Evolutionary conservation across 2,113 vertebrate genomes (phyloP), one percentile per base, ranked within the genome.

Genomic region (Brachionichthys hirsutus): DNA sequence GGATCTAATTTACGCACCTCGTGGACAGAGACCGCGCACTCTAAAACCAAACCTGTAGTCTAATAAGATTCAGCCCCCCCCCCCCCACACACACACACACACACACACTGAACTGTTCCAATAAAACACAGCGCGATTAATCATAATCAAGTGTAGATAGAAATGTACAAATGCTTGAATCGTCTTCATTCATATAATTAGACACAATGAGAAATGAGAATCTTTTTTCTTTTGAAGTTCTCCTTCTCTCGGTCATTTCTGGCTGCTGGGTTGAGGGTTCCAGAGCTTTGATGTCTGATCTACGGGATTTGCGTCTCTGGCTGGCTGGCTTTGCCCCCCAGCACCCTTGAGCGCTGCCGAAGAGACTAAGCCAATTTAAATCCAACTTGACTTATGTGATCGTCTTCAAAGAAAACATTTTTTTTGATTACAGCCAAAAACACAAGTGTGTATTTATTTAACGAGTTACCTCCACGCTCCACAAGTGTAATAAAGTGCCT

Each of bases 271-370:
- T n/a, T 54, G 66, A 71, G 59, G 65, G 62, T 75, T 59, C 40
- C 73, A 81, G 20, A 41, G 11, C 76, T 88, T 86, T 87, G 77
- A 87, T 85, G 78, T 82, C 43, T 77, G 77, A 79, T 82, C 75
- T 69, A 50, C 62, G 18, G 75, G 83, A 75, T 73, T 78, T 72
- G 34, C 57, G 58, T 72, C 60, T 50, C 42, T 41, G 43, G 58
- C 57, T 81, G 80, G 81, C 77, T 74, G 61, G 61, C 75, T 68
- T 77, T 62, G 48, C 44, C 67, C 24, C 62, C 54, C 42, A 44
- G 47, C 70, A 59, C 58, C 62, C 62, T 41, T 16, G 61, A 62
- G 55, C 66, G 54, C 73, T 67, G 70, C 62, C 46, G 63, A 42
- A 59, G 53, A 75, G 38, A 49, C 66, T 68, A 47, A 70, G 51